A percentile compares a stretch with the other conserved stretches of the same genome.
Evolutionary conservation across 2,113 vertebrate genomes (phyloP).

Genomic region (Nothoprocta perdicaria): DNA sequence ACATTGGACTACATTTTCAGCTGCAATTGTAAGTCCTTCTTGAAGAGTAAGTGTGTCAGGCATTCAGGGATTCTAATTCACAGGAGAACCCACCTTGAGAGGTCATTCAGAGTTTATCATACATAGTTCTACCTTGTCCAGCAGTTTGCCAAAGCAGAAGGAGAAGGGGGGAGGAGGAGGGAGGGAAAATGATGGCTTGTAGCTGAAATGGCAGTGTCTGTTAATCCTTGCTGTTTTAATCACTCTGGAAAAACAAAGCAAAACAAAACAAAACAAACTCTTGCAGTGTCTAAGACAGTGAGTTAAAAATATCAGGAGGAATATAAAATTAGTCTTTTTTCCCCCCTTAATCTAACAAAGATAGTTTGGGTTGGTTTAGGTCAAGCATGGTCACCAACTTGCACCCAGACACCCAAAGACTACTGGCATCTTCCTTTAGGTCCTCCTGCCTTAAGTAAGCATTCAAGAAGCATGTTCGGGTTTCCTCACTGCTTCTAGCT

Average conservation of each 20-base stretch:
- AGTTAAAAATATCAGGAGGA: neutral
- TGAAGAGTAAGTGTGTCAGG: neutral
- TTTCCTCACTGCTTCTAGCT: neutral
- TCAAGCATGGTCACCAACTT: neutral
- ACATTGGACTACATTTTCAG: neutral
- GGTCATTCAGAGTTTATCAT: neutral
- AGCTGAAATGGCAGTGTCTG: neutral
- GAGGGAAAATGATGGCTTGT: neutral
- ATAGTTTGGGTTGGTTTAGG: neutral
- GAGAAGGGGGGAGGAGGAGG: neutral
- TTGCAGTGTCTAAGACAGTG: neutral
- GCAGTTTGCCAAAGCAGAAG: neutral
- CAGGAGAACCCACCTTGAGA: neutral
- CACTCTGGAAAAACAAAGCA: neutral
- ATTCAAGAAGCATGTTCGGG: neutral
- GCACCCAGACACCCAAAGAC: neutral
- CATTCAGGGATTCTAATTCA: neutral
- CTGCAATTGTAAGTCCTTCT: neutral
- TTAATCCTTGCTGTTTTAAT: neutral
- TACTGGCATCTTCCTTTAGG: neutral
- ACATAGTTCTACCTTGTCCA: rapidly evolving
- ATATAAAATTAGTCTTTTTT: neutral
- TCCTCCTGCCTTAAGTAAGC: neutral
- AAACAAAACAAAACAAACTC: neutral
- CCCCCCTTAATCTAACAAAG: neutral